Evolutionary conservation across 2,113 vertebrate species (phyloP), one percentile per base, ranked within the genome.

Genomic region (Edolisoma coerulescens): DNA sequence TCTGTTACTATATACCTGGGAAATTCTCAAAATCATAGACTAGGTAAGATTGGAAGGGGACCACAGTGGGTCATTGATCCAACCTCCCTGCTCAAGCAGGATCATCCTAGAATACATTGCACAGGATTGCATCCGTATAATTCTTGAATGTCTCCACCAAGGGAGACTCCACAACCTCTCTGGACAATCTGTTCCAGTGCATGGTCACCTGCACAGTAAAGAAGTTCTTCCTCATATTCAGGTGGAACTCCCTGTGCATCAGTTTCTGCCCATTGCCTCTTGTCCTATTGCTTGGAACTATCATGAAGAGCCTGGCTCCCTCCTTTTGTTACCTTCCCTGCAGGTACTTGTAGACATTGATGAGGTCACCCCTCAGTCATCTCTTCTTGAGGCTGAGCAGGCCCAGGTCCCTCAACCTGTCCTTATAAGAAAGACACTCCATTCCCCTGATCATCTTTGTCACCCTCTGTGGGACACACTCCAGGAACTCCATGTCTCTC

Each of bases 161-260:
- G 19, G 52, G 19, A 67, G 37, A 44, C 19, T 33, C 37, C 13
- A n/a, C 16, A 20, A 6, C 9, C 11, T 44, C 50, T 49, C 37
- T 13, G 37, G 1, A 1, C 2, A 74, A n/a, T 4, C 33, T 52
- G 13, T n/a, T 24, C 13, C 44, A 52, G 10, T 2, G 23, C 5
- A 0, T 5, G 7, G 3, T 45, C 10, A 44, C 7, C 3, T 12
- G 13, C 52, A 20, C 6, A 33, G 33, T 59, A 33, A 52, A 60
- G 20, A 60, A 73, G 7, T 20, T 59, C 13, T 39, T 81, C 60
- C 10, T 59, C 16, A 6, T 11, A 7, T 14, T 47, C n/a, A 63
- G 22, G 11, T 45, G 27, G 14, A 45, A 39, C n/a, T 45, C 1
- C 22, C 28, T 18, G 16, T 16, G 50, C 41, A 64, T 28, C 59